Base-by-base conservation (phyloP, 2,797 vertebrate species). In the Paratrypauchen microcephalus region DNA sequence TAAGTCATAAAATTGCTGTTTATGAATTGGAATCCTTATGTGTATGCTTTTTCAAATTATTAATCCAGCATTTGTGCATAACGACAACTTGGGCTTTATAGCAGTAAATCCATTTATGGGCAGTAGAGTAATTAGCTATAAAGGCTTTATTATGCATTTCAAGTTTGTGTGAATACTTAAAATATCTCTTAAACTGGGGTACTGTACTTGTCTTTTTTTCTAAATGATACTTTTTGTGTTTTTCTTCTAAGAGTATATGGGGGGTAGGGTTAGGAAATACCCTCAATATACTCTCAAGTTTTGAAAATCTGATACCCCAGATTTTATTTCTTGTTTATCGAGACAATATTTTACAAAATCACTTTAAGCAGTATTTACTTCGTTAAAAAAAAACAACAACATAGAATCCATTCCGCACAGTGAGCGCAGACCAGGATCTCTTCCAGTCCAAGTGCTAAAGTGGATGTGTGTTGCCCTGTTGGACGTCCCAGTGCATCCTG, bases 381-480 rank as follows among this genome's bases (percentile, higher is more conserved):
- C 13, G 12, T 15, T 4, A 12, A n/a, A 52, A n/a, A 52, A 75
- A 36, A 8, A 79, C 47, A 52, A 75, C 9, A 8, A 79, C 47
- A 39, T 69, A 28, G 24, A 26, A 39, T 82, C 56, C 64, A 36
- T 21, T 57, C 19, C 70, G 55, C 66, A 59, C 75, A 66, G 23
- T 73, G 71, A 24, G 62, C 39, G 74, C 67, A 63, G 75, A 83
- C 70, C 57, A 54, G 68, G 62, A 79, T 83, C 68, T 24, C 68
- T 70, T 60, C 73, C 69, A 71, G 71, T 75, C 59, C 70, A 76
- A 78, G 60, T 60, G 60, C 48, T 75, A 86, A 80, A 86, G 69
- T 80, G 58, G 73, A 85, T 82, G 75, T 59, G 39, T 71, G 74
- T 76, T 85, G 75, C 84, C 77, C 80, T 73, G 72, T 76, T 86